Evolutionary conservation across 2,113 vertebrate species (phyloP).

Genomic region (Prinia subflava): DNA sequence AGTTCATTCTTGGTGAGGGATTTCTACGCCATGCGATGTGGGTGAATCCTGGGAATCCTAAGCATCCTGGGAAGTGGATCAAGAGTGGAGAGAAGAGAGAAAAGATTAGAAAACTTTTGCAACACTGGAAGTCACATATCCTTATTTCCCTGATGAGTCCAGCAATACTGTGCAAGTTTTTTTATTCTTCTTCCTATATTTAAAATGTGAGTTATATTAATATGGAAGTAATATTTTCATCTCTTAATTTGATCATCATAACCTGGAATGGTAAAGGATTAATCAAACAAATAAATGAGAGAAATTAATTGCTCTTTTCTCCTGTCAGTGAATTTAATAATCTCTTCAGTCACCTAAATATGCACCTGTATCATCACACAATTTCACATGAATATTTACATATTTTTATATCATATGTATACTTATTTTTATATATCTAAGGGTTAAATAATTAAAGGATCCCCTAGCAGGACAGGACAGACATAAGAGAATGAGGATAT

Average conservation of each 20-base stretch:
- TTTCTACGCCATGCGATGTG: background rate
- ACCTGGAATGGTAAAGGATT: background rate
- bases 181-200: background rate
- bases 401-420: background rate
- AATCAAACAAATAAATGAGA: background rate
- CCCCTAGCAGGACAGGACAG: background rate
- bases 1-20: background rate
- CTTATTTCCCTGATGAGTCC: background rate
- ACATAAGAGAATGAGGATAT: background rate
- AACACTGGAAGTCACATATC: background rate
- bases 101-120: background rate
- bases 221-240: background rate
- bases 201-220: background rate
- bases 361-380: accelerated
- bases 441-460: background rate
- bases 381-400: background rate
- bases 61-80: background rate
- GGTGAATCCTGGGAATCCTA: background rate
- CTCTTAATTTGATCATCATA: background rate
- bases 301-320: background rate
- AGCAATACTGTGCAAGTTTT: background rate
- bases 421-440: background rate
- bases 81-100: background rate
- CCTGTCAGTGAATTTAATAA: background rate
- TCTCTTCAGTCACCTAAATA: background rate